Evolutionary conservation across 2,888 invertebrate species (phyloP), one percentile per base, ranked within the genome.

Genomic region (Adelognathus sp.): DNA sequence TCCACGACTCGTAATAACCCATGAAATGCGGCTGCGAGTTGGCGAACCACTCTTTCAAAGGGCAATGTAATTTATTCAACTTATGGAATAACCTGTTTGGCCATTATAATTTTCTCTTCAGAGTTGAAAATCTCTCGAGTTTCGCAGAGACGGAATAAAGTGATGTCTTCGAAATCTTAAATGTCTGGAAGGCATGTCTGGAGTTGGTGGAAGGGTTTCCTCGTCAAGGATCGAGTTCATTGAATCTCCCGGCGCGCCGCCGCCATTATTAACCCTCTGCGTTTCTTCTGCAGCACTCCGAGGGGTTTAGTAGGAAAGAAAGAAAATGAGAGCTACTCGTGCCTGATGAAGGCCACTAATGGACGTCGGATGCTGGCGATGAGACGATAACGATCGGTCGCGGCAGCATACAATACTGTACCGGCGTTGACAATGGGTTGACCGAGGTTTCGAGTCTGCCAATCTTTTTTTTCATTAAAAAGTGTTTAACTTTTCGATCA

Each of bases 401-500:
- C 36, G 14, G 27, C n/a, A n/a, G n/a, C 58, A 46, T n/a, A 27
- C 21, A 33, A 31, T 46, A 27, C 9, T 16, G 36, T 18, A n/a
- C 29, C 29, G 29, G 6, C 16, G 6, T 14, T 27, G 27, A 33
- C 11, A 9, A 21, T 36, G 36, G n/a, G n/a, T 63, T 24, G 46
- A n/a, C 52, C 18, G 33, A 9, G 41, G n/a, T 41, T 29, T 41
- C n/a, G 3, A 16, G 44, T 54, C 31, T 36, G 54, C 54, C 24
- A 33, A 73, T 64, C n/a, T n/a, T n/a, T n/a, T n/a, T 46, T 64
- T 73, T 64, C 54, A 64, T 56, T 73, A 64, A 63, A 50, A 56
- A 52, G 67, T 50, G 27, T 41, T 18, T n/a, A 61, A 56, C 52
- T 56, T 31, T 29, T 18, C 18, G 16, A 31, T 69, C 16, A 9